phyloP scores from a whole-genome alignment of 2,113 vertebrate genomes.

The Heterocephalus glaber region DNA sequence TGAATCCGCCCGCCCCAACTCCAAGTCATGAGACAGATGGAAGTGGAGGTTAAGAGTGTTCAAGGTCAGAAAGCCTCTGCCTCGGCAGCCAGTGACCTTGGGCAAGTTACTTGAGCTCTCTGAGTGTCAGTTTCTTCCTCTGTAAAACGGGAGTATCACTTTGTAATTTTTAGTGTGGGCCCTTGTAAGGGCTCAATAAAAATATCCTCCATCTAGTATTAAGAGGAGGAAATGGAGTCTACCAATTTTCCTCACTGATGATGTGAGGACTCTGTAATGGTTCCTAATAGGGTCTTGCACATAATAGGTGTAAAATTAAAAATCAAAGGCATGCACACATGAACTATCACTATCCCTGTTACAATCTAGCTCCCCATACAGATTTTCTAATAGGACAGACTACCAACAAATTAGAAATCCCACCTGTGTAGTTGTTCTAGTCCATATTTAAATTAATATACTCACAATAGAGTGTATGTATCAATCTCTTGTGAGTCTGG shows the following conservation, averaged over 20 bases:
- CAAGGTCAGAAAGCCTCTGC: neutral
- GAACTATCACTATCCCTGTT: neutral
- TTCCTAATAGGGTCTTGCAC: neutral
- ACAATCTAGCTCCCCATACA: neutral
- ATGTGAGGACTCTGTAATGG: neutral
- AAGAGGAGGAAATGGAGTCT: neutral
- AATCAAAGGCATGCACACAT: neutral
- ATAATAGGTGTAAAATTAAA: neutral
- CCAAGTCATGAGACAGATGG: neutral
- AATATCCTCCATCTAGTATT: neutral
- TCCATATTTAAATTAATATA: neutral
- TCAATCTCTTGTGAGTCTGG: neutral
- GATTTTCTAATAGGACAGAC: neutral
- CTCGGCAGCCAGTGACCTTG: neutral
- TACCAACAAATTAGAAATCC: neutral
- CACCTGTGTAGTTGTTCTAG: neutral
- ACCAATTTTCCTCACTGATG: neutral
- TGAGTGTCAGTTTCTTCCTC: neutral
- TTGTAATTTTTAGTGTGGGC: neutral
- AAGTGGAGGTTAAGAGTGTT: neutral
- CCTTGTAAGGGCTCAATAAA: neutral
- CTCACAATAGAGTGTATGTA: neutral
- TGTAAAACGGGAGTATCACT: neutral
- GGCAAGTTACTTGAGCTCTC: neutral
- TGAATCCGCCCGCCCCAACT: neutral